Evolutionary conservation across 2,113 vertebrate species (phyloP), one percentile per base, ranked within the genome.

Genomic region (Crotalus viridis): DNA sequence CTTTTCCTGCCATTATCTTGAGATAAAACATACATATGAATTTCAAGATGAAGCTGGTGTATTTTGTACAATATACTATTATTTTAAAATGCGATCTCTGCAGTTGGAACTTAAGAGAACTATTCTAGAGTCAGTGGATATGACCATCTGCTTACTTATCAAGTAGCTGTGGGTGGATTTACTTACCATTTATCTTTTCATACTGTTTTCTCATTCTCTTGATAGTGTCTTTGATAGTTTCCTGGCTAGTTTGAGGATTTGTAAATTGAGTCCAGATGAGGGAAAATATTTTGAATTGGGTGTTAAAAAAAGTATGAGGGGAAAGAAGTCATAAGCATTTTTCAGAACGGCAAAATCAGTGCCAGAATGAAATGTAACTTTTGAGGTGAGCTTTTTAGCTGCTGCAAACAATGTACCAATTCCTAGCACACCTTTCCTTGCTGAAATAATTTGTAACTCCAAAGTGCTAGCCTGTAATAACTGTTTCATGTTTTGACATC

Each of bases 201-300:
- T 9, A 51, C 43, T 54, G 28, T 22, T 87, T 85, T 46, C 55
- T 54, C 52, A 33, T 10, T 33, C 87, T 89, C 52, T 52, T 87
- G 64, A 95, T 81, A 81, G 17, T 81, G 74, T 93, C 89, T 95
- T 94, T 87, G 69, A 93, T 95, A 94, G 91, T 95, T 96, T 96
- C 94, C 95, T 96, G 92, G 94, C 94, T 92, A 95, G 90, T 95
- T 96, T 96, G 94, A 94, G 94, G 87, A 93, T 95, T 89, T 96
- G 94, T 91, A 96, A 96, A 97, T 94, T 96, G 96, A 92, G 93
- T 96, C 96, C 95, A 96, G 96, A 96, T 97, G 96, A 55, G 91
- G 51, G 21, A 92, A 93, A 48, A 85, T 92, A 61, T 94, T 95
- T 95, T 88, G 61, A 88, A 61, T 48, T 54, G 24, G n/a, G 54